phyloP scores from a whole-genome alignment of 2,797 vertebrate genomes.

The Tenualosa thibaudeaui region DNA sequence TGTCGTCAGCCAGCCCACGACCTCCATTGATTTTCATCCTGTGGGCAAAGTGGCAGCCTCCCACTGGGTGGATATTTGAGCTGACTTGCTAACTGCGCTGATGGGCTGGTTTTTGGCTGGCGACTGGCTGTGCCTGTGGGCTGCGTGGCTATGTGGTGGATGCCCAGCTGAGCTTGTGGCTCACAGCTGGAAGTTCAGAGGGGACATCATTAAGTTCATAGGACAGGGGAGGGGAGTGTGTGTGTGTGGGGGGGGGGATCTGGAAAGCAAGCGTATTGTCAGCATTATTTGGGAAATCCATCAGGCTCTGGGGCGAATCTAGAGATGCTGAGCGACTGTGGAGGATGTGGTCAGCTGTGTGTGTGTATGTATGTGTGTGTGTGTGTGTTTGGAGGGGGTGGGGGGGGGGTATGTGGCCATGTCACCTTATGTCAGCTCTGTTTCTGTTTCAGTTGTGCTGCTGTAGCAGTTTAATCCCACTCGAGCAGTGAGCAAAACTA shows the following conservation, averaged over 20 bases:
- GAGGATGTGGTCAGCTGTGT: background rate
- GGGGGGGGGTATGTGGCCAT: background rate
- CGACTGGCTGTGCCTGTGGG: conserved; percentile 3
- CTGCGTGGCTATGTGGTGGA: background rate
- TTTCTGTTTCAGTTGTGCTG: background rate
- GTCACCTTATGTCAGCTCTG: background rate
- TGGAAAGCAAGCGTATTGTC: background rate
- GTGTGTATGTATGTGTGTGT: background rate
- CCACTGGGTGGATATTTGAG: conserved; percentile 52
- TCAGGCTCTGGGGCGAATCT: background rate
- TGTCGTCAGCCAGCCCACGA: conserved; percentile 20
- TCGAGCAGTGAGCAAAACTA: background rate
- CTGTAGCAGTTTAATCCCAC: background rate
- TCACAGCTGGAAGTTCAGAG: background rate
- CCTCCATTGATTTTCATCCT: conserved; percentile 59
- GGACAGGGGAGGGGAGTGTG: background rate
- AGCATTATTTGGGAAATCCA: conserved; percentile 2
- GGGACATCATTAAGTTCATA: background rate
- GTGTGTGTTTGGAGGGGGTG: too few species aligned
- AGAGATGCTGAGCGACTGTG: background rate
- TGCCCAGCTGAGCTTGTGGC: background rate
- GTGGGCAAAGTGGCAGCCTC: conserved; percentile 36
- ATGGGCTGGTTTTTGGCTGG: conserved; percentile 37
- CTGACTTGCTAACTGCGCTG: conserved; percentile 65
- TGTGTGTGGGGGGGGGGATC: background rate